phyloP scores from a whole-genome alignment of 1,140 invertebrate genomes.

The Mya arenaria region DNA sequence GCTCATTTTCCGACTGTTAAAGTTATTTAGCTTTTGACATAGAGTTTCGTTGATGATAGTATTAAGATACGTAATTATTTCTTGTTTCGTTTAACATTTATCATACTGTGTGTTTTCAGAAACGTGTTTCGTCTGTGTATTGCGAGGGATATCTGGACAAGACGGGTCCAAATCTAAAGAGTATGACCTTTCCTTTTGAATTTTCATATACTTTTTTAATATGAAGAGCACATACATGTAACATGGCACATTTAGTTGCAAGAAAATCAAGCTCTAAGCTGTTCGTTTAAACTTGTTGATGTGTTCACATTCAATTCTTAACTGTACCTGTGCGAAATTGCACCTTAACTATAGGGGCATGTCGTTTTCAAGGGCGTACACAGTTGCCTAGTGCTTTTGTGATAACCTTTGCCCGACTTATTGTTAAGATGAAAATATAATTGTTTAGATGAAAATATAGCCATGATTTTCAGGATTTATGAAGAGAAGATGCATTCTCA shows the following conservation, averaged over 20 bases:
- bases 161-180: slow-evolving; percentile 36
- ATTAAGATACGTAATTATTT: neutral
- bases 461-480: neutral
- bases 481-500: slow-evolving; percentile 36
- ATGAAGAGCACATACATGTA: neutral
- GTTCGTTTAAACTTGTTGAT: neutral
- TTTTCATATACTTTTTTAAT: neutral
- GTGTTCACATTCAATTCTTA: neutral
- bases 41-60: neutral
- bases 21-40: neutral
- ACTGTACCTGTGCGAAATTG: neutral
- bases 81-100: neutral
- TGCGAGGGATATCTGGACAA: slow-evolving; percentile 32
- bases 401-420: neutral
- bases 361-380: neutral
- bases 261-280: neutral
- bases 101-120: neutral
- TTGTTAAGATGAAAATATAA: neutral
- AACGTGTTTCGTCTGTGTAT: neutral
- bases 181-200: neutral
- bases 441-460: neutral
- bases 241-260: neutral
- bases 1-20: neutral
- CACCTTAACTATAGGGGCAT: no score
- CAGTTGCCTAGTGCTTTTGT: neutral